Percentiles rank a stretch among this genome's conserved stretches.
Conservation (phyloP, 2,797 vertebrate genomes). For the Rhabdomys pumilio region DNA sequence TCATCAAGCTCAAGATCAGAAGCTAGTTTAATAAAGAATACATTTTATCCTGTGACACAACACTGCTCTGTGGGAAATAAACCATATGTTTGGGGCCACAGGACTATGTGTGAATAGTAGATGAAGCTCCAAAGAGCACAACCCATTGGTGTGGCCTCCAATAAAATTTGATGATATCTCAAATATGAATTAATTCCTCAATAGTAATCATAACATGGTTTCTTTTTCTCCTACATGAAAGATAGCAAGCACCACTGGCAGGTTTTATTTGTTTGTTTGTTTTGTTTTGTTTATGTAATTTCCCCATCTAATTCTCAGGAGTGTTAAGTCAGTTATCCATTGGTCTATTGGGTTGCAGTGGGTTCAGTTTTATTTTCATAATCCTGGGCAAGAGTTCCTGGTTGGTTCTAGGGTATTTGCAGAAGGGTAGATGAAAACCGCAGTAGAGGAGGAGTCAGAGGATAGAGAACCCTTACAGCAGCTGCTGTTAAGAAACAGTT, state of each 20-base stretch:
- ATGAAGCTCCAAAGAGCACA: not conserved
- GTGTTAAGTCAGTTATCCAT: not conserved
- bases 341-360: not conserved
- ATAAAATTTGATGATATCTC: not conserved
- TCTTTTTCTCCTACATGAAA: not conserved
- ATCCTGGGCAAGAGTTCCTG: constrained; percentile 16
- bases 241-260: not conserved
- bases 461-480: constrained; percentile 35
- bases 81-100: not conserved
- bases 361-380: constrained; percentile 59
- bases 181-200: constrained; percentile 44
- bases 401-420: constrained; percentile 28
- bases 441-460: not conserved
- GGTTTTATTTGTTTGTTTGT: not conserved
- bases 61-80: not conserved
- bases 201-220: not conserved
- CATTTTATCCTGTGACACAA: constrained; percentile 11
- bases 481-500: constrained; percentile 54
- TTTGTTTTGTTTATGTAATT: constrained; percentile 1
- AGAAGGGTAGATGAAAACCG: not conserved
- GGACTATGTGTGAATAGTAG: not conserved
- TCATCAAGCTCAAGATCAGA: not conserved
- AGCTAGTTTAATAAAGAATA: not conserved
- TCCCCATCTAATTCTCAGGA: not conserved
- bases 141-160: not conserved